phyloP scores from a whole-genome alignment of 2,888 invertebrate species.

The Dicranocentrus wangi region DNA sequence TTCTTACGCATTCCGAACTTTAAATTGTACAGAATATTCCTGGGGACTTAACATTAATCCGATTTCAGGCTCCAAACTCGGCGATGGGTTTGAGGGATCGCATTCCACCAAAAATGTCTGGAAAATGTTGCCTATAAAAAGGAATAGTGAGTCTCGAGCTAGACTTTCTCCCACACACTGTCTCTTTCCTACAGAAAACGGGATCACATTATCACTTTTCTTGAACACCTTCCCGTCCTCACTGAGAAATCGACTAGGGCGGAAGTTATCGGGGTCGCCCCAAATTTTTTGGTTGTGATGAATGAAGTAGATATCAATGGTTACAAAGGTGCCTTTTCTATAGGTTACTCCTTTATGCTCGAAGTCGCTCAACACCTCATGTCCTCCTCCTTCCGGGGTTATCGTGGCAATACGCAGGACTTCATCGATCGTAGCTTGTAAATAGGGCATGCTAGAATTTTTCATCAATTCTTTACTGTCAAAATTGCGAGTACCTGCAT shows the following conservation, averaged over 20 bases:
- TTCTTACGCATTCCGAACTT: constrained; percentile 1
- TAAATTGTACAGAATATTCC: constrained; percentile 39
- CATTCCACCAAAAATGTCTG: constrained; percentile 39
- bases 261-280: constrained; percentile 48
- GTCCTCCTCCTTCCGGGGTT: constrained; percentile 20
- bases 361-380: neutral
- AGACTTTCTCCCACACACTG: constrained; percentile 50
- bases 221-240: constrained; percentile 33
- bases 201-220: constrained; percentile 43
- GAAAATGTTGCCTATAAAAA: constrained; percentile 44
- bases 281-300: constrained; percentile 27
- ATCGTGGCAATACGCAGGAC: constrained; percentile 39
- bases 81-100: constrained; percentile 35
- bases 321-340: constrained; percentile 35
- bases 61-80: constrained; percentile 39
- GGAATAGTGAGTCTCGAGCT: constrained; percentile 51
- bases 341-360: neutral
- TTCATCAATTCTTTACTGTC: neutral
- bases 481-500: neutral
- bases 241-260: constrained; percentile 37
- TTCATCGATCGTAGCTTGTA: constrained; percentile 47
- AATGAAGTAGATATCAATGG: constrained; percentile 12
- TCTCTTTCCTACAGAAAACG: constrained; percentile 36
- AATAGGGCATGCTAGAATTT: constrained; percentile 55
- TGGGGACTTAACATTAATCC: constrained; percentile 43